Evolutionary conservation across 1,140 invertebrate genomes (phyloP).

Genomic region (Metaphire vulgaris): DNA sequence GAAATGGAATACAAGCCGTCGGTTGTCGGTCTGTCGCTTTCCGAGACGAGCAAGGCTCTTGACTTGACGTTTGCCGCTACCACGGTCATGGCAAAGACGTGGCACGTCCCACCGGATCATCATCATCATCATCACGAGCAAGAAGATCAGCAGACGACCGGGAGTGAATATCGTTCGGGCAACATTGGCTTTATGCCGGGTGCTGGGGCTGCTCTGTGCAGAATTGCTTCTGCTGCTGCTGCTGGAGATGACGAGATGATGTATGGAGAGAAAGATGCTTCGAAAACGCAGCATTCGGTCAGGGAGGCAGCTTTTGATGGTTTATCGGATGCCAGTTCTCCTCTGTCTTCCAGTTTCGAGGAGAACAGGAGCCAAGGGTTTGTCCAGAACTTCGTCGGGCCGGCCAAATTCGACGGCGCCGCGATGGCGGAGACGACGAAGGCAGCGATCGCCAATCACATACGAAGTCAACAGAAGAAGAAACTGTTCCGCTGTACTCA

Average conservation of each 20-base stretch:
- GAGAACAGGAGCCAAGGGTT: not conserved
- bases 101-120: slow-evolving; percentile 6
- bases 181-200: not conserved
- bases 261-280: not conserved
- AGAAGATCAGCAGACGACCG: not conserved
- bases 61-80: not conserved
- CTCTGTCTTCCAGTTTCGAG: not conserved
- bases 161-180: not conserved
- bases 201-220: not conserved
- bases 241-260: not conserved
- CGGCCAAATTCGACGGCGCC: slow-evolving; percentile 18
- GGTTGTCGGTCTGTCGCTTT: not conserved
- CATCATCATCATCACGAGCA: not conserved
- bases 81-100: slow-evolving; percentile 16
- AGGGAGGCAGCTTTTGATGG: not conserved
- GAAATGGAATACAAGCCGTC: not conserved
- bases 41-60: not conserved
- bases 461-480: slow-evolving; percentile 23
- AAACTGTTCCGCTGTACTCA: slow-evolving; percentile 54
- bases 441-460: slow-evolving; percentile 25
- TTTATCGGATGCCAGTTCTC: not conserved
- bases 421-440: slow-evolving; percentile 30
- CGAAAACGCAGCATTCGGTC: not conserved
- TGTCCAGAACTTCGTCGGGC: not conserved
- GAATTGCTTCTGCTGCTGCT: not conserved